A percentile compares a stretch with the other conserved stretches of the same genome.
These are phyloP conservation scores for Tragulus kanchil DNA, from an alignment of 2,113 vertebrate genomes.

Conservation along the genomic window DNA sequence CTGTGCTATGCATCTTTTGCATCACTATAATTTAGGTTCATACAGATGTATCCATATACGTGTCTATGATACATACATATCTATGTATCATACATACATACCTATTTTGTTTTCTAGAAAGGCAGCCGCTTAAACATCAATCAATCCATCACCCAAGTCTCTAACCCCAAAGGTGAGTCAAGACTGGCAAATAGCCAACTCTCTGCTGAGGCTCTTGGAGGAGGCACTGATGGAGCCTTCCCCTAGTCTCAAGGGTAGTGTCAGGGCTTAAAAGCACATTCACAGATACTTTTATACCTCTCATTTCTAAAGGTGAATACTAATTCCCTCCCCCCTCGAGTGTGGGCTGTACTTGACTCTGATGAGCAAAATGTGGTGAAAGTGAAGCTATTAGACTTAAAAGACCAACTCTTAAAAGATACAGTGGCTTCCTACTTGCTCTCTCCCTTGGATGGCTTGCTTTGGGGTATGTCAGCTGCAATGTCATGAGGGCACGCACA, in stretches of 20 bases:
- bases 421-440: neutral
- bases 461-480: neutral
- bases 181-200: neutral
- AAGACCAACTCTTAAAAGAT: slow-evolving; percentile 20
- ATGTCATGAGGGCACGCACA: neutral
- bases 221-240: neutral
- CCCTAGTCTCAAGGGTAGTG: neutral
- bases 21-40: neutral
- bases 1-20: neutral
- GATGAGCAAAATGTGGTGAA: neutral
- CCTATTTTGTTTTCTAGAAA: slow-evolving; percentile 41
- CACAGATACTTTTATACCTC: neutral
- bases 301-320: neutral
- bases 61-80: neutral
- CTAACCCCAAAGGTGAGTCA: neutral
- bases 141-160: neutral
- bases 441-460: neutral
- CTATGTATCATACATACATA: neutral
- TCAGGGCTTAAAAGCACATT: neutral
- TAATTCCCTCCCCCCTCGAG: neutral
- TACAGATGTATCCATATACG: neutral
- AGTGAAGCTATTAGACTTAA: neutral
- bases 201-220: neutral
- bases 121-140: neutral
- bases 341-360: neutral